phyloP scores from a whole-genome alignment of 2,113 vertebrate genomes.

The Dipodomys stephensi region DNA sequence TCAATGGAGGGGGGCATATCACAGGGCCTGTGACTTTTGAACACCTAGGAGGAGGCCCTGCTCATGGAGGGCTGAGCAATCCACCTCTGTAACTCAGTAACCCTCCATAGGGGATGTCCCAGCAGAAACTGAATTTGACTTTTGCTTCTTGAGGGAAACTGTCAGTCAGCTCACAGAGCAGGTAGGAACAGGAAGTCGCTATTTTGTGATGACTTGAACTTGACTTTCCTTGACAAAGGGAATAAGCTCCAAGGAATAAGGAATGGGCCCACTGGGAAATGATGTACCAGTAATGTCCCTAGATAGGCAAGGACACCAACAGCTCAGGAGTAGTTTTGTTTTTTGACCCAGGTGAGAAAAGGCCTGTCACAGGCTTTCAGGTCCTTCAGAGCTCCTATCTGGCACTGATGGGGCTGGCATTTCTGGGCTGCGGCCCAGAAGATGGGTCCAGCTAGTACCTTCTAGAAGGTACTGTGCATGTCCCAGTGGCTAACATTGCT shows the following conservation, averaged over 20 bases:
- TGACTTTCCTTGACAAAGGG: neutral
- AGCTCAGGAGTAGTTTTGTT: neutral
- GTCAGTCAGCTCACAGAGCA: neutral
- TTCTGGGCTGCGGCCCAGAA: neutral
- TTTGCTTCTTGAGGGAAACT: constrained; percentile 42
- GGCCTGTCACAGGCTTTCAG: neutral
- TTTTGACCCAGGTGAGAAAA: neutral
- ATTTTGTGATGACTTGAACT: neutral
- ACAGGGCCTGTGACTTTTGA: neutral
- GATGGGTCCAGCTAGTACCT: neutral
- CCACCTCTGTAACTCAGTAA: neutral
- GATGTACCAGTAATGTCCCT: neutral
- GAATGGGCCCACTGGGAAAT: neutral
- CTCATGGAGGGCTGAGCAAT: neutral
- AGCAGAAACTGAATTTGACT: neutral
- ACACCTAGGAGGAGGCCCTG: neutral
- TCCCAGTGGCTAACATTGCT: neutral
- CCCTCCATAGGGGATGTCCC: neutral
- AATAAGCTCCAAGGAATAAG: neutral
- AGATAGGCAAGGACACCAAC: neutral
- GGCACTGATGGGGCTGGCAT: neutral
- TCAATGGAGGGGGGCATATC: neutral
- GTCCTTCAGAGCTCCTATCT: neutral
- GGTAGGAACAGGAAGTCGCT: neutral
- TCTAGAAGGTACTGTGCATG: no score